phyloP scores from a whole-genome alignment of 2,113 vertebrate species.

The Hyla sarda region DNA sequence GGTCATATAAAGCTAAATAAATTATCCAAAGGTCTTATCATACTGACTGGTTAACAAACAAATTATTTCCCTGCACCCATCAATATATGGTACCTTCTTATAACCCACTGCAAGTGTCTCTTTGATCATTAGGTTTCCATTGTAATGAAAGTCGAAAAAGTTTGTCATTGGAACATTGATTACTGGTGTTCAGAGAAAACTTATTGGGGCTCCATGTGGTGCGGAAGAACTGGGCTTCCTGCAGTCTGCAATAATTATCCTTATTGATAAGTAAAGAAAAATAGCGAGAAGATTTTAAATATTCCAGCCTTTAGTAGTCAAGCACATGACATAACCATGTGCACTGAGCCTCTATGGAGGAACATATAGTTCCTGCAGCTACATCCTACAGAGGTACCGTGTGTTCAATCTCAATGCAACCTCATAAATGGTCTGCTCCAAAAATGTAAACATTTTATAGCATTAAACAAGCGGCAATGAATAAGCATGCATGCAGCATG shows the following conservation, averaged over 20 bases:
- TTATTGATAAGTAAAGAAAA: neutral
- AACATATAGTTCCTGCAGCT: neutral
- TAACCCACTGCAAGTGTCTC: neutral
- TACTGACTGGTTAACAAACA: neutral
- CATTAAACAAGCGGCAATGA: no score
- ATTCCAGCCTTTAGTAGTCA: neutral
- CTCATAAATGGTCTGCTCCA: no score
- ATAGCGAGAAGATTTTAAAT: neutral
- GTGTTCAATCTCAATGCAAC: neutral
- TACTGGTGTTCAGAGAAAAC: neutral
- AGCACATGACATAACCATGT: neutral
- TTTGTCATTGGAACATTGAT: neutral
- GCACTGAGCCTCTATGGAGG: neutral
- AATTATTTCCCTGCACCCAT: neutral
- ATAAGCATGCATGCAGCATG: no score
- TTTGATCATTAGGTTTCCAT: neutral
- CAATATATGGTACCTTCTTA: neutral
- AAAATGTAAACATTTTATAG: no score
- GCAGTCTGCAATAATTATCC: neutral
- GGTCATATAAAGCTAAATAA: neutral
- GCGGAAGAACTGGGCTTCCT: neutral
- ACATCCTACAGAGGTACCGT: neutral
- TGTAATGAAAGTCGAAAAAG: neutral
- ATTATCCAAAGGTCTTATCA: neutral
- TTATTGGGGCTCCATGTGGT: neutral